phyloP scores from a whole-genome alignment of 1,140 invertebrate genomes.

The Zaprionus ornatus region DNA sequence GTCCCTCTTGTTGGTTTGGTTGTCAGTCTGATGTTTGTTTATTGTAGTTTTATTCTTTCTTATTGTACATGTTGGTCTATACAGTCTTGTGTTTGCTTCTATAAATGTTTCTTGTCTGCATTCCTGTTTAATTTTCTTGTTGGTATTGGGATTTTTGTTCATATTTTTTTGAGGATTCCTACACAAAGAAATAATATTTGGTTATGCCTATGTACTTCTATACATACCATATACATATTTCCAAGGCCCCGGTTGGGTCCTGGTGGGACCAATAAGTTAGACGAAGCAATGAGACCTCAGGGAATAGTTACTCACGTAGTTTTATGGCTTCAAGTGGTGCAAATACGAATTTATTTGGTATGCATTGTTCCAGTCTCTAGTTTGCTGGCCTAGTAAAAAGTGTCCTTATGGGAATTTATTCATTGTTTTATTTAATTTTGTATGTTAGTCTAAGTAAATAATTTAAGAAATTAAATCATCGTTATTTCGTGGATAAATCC shows the following conservation, averaged over 20 bases:
- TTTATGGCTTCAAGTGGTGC: conserved; percentile 28
- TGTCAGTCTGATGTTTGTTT: conserved; percentile 3
- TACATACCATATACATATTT: not conserved
- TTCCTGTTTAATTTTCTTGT: conserved; percentile 5
- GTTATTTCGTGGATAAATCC: not conserved
- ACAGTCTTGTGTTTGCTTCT: not conserved
- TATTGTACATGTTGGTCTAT: conserved; percentile 9
- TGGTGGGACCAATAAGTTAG: conserved; percentile 18
- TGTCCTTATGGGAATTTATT: not conserved
- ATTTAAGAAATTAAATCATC: not conserved
- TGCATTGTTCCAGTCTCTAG: conserved; percentile 1
- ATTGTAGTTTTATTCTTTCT: conserved; percentile 8
- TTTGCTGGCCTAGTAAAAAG: not conserved
- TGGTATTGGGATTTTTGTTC: not conserved
- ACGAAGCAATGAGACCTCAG: conserved; percentile 10
- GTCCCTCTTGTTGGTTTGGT: conserved; percentile 17
- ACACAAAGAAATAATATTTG: conserved; percentile 9
- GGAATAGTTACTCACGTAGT: conserved; percentile 21
- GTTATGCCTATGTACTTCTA: not conserved
- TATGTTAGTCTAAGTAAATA: not conserved
- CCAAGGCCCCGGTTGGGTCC: not conserved
- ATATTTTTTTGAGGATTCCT: conserved; percentile 3
- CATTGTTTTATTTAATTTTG: not conserved
- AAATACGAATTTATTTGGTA: conserved; percentile 19
- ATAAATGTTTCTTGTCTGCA: not conserved